phyloP scores from a whole-genome alignment of 1,140 invertebrate genomes.

The Neodiprion pinetum region DNA sequence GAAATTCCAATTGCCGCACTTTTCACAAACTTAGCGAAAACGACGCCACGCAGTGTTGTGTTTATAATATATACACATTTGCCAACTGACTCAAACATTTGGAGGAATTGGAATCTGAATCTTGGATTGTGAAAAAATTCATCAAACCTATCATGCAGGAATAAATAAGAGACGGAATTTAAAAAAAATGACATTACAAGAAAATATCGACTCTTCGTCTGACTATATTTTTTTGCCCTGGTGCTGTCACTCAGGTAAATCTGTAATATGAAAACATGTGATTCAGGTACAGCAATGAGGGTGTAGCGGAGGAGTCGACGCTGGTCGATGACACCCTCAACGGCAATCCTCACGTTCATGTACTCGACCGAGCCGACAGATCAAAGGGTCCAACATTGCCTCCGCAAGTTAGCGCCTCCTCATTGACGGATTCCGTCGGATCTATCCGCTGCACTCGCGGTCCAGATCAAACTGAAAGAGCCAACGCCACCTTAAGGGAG shows the following conservation, averaged over 20 bases:
- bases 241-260: background rate
- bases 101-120: too few species aligned
- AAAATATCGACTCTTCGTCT: background rate
- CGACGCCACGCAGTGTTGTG: too few species aligned
- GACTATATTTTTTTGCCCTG: background rate
- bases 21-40: too few species aligned
- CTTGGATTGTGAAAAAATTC: too few species aligned
- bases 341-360: constrained; percentile 43
- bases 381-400: constrained; percentile 34
- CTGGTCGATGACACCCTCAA: constrained; percentile 57
- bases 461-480: constrained; percentile 34
- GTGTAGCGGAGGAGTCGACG: constrained; percentile 48
- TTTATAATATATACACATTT: too few species aligned
- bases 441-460: constrained; percentile 29
- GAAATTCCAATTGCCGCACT: too few species aligned
- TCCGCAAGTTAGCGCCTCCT: constrained; percentile 4
- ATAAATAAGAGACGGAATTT: too few species aligned
- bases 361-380: background rate
- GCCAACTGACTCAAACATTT: too few species aligned
- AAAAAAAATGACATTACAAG: too few species aligned
- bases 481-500: constrained; percentile 41
- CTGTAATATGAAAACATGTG: constrained; percentile 28
- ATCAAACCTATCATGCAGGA: too few species aligned
- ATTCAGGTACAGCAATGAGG: constrained; percentile 55
- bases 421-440: constrained; percentile 6